phyloP scores from a whole-genome alignment of 2,113 vertebrate genomes.

The Natator depressus region DNA sequence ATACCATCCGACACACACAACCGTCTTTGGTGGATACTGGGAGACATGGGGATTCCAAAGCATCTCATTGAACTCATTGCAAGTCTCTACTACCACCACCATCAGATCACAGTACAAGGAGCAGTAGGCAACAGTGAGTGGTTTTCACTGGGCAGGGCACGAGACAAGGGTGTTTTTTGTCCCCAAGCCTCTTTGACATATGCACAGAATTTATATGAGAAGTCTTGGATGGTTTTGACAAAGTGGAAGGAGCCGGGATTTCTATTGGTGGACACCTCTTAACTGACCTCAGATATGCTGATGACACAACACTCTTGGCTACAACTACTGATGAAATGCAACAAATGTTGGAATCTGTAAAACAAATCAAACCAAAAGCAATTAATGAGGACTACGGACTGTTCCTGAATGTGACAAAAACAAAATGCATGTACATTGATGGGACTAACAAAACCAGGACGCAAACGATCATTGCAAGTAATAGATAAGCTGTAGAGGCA shows the following conservation, averaged over 20 bases:
- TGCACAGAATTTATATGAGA: neutral
- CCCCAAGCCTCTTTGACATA: neutral
- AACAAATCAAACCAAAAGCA: neutral
- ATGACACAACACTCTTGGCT: neutral
- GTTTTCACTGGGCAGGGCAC: neutral
- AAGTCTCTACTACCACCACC: no score
- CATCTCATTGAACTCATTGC: no score
- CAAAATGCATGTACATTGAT: neutral
- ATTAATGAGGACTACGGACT: neutral
- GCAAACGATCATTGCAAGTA: neutral
- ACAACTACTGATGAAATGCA: neutral
- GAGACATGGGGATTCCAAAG: neutral
- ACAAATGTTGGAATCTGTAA: neutral
- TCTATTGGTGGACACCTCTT: neutral
- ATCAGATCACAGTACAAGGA: no score
- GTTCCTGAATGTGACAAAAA: neutral
- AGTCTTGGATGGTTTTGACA: neutral
- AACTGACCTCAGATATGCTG: neutral
- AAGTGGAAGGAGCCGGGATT: neutral
- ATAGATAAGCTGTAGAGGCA: neutral
- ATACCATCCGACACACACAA: neutral
- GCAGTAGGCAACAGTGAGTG: neutral
- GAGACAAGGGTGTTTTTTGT: neutral
- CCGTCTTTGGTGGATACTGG: neutral
- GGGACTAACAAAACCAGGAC: neutral